A percentile compares a stretch with the other conserved stretches of the same genome.
Evolutionary conservation across 2,888 invertebrate genomes (phyloP).

Genomic region (Ornithoptera alexandrae): DNA sequence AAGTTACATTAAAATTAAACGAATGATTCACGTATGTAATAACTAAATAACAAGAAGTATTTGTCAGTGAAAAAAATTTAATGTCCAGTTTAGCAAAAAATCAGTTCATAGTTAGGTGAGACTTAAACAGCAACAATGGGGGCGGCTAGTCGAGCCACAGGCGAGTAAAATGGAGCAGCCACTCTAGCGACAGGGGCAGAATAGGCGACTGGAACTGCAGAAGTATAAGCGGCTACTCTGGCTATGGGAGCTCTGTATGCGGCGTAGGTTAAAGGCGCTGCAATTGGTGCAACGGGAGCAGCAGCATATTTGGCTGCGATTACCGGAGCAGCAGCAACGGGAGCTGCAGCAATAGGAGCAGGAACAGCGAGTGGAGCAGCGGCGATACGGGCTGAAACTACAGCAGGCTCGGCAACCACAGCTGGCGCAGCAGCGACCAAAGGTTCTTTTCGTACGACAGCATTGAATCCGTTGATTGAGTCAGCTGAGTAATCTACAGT

Average conservation of each 20-base stretch:
- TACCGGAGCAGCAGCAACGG: conserved; percentile 37
- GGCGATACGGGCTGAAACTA: conserved; percentile 46
- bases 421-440: conserved; percentile 51
- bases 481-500: conserved; percentile 64
- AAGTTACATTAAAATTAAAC: no score
- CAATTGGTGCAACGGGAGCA: conserved; percentile 48
- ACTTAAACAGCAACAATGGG: conserved; percentile 52
- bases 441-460: conserved; percentile 61
- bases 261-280: conserved; percentile 38
- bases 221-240: conserved; percentile 32
- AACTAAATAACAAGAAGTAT: background rate
- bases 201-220: conserved; percentile 33
- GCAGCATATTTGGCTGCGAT: conserved; percentile 48
- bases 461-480: conserved; percentile 64
- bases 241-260: conserved; percentile 35
- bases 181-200: conserved; percentile 36
- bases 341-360: conserved; percentile 38
- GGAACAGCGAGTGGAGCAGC: conserved; percentile 40
- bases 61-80: conserved; percentile 46
- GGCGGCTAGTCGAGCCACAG: conserved; percentile 47
- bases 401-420: conserved; percentile 43
- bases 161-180: conserved; percentile 37
- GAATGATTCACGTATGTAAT: background rate
- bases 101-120: conserved; percentile 42
- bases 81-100: conserved; percentile 49